Conservation (phyloP, 2,113 vertebrate genomes). For the Lynx canadensis region DNA sequence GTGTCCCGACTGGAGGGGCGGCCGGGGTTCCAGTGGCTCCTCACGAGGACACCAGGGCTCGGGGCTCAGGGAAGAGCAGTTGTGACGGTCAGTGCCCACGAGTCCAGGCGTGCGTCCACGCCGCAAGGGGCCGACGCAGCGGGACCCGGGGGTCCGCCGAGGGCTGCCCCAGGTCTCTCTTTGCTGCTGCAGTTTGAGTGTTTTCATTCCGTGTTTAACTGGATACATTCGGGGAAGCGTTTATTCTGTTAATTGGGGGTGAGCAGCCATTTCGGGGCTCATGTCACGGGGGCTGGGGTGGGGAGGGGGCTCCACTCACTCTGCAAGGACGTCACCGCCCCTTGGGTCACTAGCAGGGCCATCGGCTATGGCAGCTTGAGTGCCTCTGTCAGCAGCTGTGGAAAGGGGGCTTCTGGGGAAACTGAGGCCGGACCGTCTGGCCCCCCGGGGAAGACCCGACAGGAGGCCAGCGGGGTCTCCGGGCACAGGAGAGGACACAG, state of each 20-base stretch:
- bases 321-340: background rate
- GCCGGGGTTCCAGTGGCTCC: no score
- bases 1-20: no score
- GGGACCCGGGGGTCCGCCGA: background rate
- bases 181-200: background rate
- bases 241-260: background rate
- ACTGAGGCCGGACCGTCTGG: rapidly evolving
- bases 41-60: background rate
- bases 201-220: rapidly evolving
- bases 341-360: background rate
- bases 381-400: rapidly evolving
- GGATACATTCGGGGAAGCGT: background rate
- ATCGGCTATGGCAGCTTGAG: background rate
- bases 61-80: background rate
- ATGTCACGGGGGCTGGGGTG: background rate
- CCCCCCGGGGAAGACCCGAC: background rate
- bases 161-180: background rate
- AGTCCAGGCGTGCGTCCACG: background rate
- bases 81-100: background rate
- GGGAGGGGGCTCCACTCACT: background rate
- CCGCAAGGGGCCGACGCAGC: rapidly evolving
- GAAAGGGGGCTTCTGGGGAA: rapidly evolving
- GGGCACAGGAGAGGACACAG: background rate
- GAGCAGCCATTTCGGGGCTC: background rate
- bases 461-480: background rate